Evolutionary conservation across 2,113 vertebrate species (phyloP).

Genomic region (Rafetus swinhoei): DNA sequence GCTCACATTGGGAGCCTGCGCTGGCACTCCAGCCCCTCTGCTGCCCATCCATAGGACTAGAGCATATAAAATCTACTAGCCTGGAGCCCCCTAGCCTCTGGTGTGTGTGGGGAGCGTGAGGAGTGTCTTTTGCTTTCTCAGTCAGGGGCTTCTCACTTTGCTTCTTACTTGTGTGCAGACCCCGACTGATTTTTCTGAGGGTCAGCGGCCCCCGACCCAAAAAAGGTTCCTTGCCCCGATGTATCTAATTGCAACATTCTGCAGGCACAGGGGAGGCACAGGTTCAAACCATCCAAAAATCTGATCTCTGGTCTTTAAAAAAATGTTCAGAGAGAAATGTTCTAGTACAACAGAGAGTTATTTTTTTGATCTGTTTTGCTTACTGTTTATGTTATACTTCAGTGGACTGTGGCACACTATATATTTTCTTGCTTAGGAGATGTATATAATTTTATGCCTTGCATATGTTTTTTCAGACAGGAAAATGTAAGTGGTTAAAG

Average conservation of each 20-base stretch:
- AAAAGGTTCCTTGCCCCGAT: background rate
- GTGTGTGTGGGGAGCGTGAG: too few relatives aligned
- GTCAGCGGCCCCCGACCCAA: too few relatives aligned
- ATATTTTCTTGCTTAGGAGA: background rate
- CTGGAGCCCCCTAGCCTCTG: too few relatives aligned
- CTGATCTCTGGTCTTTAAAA: background rate
- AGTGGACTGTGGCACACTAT: background rate
- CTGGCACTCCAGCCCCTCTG: too few relatives aligned
- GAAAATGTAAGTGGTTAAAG: background rate
- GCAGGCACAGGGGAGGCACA: background rate
- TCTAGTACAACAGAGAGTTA: background rate
- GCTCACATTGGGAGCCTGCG: too few relatives aligned
- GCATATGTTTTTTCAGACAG: background rate
- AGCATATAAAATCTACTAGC: too few relatives aligned
- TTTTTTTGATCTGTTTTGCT: background rate
- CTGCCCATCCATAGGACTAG: too few relatives aligned
- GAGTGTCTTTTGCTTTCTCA: too few relatives aligned
- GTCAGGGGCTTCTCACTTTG: too few relatives aligned
- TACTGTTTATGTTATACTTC: background rate
- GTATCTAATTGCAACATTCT: slow-evolving; percentile 1
- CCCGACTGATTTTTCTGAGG: too few relatives aligned
- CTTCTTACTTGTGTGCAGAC: too few relatives aligned
- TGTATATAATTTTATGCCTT: background rate
- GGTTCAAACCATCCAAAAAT: slow-evolving; percentile 6
- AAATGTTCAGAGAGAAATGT: background rate